These are phyloP conservation scores for Acronicta aceris DNA, from an alignment of 2,888 invertebrate genomes.

Conservation along the genomic window DNA sequence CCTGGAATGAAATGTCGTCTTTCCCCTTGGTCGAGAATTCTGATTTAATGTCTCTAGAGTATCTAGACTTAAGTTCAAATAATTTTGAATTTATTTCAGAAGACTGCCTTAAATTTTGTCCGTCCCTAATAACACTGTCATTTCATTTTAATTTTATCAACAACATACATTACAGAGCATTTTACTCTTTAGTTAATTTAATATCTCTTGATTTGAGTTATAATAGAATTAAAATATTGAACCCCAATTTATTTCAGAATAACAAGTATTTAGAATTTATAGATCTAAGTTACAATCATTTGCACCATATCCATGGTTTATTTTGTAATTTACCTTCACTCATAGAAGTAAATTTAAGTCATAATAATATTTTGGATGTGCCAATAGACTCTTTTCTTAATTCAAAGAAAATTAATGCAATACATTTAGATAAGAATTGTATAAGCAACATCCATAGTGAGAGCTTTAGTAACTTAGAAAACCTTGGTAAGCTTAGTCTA, in stretches of 20 bases:
- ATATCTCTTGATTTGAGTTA: conserved; percentile 96
- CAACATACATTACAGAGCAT: conserved; percentile 93
- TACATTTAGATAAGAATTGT: conserved; percentile 96
- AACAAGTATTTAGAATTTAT: conserved; percentile 94
- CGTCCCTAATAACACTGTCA: conserved; percentile 94
- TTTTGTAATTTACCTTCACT: conserved; percentile 94
- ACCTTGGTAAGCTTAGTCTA: conserved; percentile 94
- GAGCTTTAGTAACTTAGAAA: conserved; percentile 93
- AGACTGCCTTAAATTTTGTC: conserved; percentile 95
- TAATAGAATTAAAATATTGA: conserved; percentile 95
- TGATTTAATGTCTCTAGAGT: conserved; percentile 92
- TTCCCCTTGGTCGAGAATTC: conserved; percentile 92
- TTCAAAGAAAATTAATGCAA: conserved; percentile 93
- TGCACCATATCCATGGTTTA: conserved; percentile 95
- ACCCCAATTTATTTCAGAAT: conserved; percentile 93
- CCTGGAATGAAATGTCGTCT: conserved; percentile 94
- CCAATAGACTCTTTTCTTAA: conserved; percentile 95
- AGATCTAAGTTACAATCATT: conserved; percentile 96
- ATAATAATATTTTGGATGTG: conserved; percentile 96
- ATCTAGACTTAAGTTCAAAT: conserved; percentile 96
- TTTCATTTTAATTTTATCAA: conserved; percentile 96
- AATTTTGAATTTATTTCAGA: conserved; percentile 94
- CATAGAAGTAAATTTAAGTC: conserved; percentile 94
- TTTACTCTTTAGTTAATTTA: conserved; percentile 92
- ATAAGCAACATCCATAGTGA: conserved; percentile 94